These are phyloP conservation scores for Pholis gunnellus DNA, from an alignment of 2,113 vertebrate genomes.

Conservation along the genomic window DNA sequence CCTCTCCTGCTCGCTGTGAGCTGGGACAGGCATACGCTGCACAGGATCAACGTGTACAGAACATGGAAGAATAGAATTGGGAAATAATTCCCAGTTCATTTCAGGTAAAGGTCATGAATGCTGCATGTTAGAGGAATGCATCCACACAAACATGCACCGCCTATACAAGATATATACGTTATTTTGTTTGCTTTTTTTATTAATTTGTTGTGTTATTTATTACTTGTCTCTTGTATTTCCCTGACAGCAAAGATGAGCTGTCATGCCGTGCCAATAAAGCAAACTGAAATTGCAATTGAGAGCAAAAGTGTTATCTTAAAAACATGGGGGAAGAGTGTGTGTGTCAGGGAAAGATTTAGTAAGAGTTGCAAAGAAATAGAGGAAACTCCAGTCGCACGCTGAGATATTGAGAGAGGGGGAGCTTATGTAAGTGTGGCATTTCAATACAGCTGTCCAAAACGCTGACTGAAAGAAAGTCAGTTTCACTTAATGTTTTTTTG, in stretches of 20 bases:
- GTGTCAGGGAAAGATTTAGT: slow-evolving; percentile 31
- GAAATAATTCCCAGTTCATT: too few relatives aligned
- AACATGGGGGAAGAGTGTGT: neutral
- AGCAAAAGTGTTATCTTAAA: slow-evolving; percentile 36
- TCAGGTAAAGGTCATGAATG: too few relatives aligned
- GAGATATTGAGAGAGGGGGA: slow-evolving; percentile 23
- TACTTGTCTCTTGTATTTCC: neutral
- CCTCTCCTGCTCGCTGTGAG: neutral
- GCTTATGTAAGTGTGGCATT: slow-evolving; percentile 56
- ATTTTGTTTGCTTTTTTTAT: neutral
- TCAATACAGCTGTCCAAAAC: slow-evolving; percentile 58
- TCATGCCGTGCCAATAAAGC: neutral
- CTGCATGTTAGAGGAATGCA: neutral
- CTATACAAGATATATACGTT: neutral
- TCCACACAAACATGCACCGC: neutral
- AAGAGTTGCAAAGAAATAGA: slow-evolving; percentile 25
- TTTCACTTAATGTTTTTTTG: slow-evolving; percentile 56
- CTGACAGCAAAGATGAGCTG: slow-evolving; percentile 23
- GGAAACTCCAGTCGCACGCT: slow-evolving; percentile 38
- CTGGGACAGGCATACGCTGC: neutral
- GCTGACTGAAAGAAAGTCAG: slow-evolving; percentile 62
- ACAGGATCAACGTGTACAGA: neutral
- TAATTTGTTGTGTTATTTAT: neutral
- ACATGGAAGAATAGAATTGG: too few relatives aligned
- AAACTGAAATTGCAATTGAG: slow-evolving; percentile 27